Conservation (phyloP, 2,113 vertebrate genomes). For the Dissostichus mawsoni region DNA sequence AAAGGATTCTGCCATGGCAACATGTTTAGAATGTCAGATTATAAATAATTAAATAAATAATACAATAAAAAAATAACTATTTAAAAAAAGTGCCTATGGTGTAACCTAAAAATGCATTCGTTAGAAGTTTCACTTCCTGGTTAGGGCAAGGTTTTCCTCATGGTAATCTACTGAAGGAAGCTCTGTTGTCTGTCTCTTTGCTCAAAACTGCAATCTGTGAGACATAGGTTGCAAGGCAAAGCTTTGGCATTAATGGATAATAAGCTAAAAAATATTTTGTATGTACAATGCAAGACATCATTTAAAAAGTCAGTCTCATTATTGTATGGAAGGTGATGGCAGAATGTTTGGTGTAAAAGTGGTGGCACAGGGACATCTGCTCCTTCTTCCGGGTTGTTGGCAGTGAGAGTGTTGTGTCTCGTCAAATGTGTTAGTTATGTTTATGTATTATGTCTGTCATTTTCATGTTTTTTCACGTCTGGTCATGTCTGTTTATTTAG, state of each 20-base stretch:
- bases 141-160: background rate
- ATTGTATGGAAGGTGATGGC: background rate
- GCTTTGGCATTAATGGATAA: background rate
- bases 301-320: background rate
- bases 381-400: conserved; percentile 7
- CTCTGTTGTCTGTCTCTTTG: too few relatives aligned
- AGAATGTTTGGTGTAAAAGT: background rate
- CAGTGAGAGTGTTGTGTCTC: background rate
- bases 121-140: background rate
- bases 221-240: background rate
- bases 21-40: background rate
- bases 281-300: background rate
- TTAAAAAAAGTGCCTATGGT: background rate
- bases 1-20: background rate
- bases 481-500: too few relatives aligned
- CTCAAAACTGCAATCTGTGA: background rate
- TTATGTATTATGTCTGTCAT: too few relatives aligned
- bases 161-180: background rate
- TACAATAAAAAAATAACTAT: too few relatives aligned
- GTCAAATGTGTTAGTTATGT: too few relatives aligned
- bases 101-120: background rate
- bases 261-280: background rate
- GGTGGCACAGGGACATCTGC: conserved; percentile 7
- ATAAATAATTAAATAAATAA: background rate
- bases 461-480: too few relatives aligned